Evolutionary conservation across 2,888 invertebrate genomes (phyloP).

Genomic region (Holacanthella duospinosa): DNA sequence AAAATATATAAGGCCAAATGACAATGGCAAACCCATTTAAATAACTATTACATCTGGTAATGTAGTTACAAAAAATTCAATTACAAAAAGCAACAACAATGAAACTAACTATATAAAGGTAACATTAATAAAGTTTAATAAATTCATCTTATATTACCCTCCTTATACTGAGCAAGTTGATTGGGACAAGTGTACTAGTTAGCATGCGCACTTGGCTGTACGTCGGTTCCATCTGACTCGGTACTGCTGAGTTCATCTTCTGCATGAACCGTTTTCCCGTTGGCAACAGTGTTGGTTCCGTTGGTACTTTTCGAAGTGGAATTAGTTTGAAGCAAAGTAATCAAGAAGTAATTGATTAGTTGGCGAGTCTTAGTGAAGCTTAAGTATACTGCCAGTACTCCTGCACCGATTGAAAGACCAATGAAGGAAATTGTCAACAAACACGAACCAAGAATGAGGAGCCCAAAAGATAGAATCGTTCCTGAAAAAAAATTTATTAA

Average conservation of each 20-base stretch:
- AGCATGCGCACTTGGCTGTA: no score
- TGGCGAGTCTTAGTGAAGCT: background rate
- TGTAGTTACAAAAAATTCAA: no score
- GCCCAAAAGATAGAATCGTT: background rate
- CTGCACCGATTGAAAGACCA: background rate
- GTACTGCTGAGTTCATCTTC: background rate
- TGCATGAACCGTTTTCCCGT: background rate
- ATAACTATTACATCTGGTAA: no score
- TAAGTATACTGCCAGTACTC: background rate
- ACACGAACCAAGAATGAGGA: conserved; percentile 9
- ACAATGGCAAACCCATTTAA: no score
- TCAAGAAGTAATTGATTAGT: background rate
- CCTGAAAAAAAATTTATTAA: background rate
- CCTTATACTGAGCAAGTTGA: no score
- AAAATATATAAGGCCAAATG: no score
- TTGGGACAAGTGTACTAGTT: no score
- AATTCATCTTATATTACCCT: no score
- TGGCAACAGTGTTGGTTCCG: background rate
- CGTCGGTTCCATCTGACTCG: background rate
- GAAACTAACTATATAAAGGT: no score
- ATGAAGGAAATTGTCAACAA: conserved; percentile 5
- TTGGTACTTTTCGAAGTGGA: background rate
- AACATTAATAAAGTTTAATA: no score
- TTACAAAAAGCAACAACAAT: no score
- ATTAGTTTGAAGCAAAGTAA: background rate